phyloP scores from a whole-genome alignment of 2,113 vertebrate species.

The Promerops cafer region DNA sequence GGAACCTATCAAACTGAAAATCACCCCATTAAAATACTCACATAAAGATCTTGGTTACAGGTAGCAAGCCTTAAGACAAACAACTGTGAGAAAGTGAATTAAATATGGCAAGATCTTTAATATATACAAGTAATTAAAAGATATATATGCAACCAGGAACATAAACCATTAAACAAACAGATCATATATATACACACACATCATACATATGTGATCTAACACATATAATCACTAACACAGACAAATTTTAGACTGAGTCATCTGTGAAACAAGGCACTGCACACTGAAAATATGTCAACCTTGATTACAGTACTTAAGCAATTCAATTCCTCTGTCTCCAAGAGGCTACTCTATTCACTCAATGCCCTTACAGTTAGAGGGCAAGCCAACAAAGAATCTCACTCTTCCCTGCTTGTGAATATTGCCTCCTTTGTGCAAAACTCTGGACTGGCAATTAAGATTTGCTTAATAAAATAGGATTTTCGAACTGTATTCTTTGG shows the following conservation, averaged over 20 bases:
- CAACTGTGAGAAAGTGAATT: background rate
- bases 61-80: background rate
- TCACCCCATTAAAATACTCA: background rate
- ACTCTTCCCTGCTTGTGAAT: background rate
- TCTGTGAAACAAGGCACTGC: background rate
- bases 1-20: background rate
- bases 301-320: background rate
- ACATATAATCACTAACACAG: background rate
- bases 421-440: slow-evolving; percentile 1
- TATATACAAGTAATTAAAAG: background rate
- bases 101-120: background rate
- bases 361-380: slow-evolving; percentile 8
- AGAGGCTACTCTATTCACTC: background rate
- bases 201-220: background rate
- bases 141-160: background rate
- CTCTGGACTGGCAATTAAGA: background rate
- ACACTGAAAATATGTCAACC: background rate
- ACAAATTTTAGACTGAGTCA: background rate
- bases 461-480: background rate
- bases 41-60: background rate
- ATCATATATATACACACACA: background rate
- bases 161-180: background rate
- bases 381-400: slow-evolving; percentile 14
- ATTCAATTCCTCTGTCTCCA: slow-evolving; percentile 3
- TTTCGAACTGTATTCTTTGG: background rate